Conservation (phyloP, 53 echinoderm and acorn worm genomes). For the Echinometra lucunter region DNA sequence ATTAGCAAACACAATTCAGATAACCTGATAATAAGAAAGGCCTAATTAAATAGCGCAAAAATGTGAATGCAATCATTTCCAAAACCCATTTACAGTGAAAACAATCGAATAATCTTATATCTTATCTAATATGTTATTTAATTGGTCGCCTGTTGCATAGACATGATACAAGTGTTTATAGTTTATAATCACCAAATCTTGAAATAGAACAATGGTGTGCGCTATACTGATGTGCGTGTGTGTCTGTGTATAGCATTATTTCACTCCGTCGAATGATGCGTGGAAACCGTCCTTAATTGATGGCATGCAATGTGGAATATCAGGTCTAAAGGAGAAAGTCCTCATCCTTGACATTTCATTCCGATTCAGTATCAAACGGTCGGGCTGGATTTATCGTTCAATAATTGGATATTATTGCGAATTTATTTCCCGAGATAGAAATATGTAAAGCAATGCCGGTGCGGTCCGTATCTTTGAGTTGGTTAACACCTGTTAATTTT, state of each 20-base stretch:
- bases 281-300: not conserved
- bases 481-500: not conserved
- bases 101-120: too few species aligned
- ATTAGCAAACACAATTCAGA: too few species aligned
- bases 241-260: not conserved
- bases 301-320: not conserved
- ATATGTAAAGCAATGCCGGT: not conserved
- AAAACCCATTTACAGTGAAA: too few species aligned
- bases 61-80: too few species aligned
- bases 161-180: too few species aligned
- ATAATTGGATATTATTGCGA: constrained; percentile 51
- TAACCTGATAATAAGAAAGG: too few species aligned
- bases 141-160: too few species aligned
- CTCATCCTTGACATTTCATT: constrained; percentile 48
- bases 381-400: not conserved
- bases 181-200: too few species aligned
- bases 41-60: too few species aligned
- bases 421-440: not conserved
- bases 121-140: too few species aligned
- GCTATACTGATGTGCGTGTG: not conserved
- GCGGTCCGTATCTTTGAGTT: constrained; percentile 4
- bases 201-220: too few species aligned
- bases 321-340: not conserved
- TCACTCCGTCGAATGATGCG: not conserved
- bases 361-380: not conserved